phyloP scores from a whole-genome alignment of 2,797 vertebrate species.

The Hyperoplus immaculatus region DNA sequence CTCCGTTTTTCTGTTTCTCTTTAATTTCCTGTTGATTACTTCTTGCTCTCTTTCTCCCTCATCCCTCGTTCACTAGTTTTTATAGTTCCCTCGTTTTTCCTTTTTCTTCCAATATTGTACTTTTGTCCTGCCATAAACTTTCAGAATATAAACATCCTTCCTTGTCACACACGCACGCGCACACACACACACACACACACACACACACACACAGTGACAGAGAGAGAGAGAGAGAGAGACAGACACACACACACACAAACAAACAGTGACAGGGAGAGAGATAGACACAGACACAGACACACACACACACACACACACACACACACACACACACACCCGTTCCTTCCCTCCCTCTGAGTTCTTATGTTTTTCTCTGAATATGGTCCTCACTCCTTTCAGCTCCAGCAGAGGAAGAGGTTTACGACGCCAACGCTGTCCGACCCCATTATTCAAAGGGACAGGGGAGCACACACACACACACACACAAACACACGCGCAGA shows the following conservation, averaged over 20 bases:
- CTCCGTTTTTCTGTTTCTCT: background rate
- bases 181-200: background rate
- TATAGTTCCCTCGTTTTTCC: background rate
- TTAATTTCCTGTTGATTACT: conserved; percentile 20
- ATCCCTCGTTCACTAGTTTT: background rate
- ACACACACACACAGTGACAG: too few relatives aligned
- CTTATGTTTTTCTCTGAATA: conserved; percentile 57
- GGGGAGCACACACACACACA: background rate
- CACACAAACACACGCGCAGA: background rate
- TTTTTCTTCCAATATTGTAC: conserved; percentile 9
- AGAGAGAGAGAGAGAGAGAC: too few relatives aligned
- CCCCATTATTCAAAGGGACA: conserved; percentile 35
- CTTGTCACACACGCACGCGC: conserved; percentile 14
- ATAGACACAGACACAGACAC: too few relatives aligned
- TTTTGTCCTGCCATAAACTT: conserved; percentile 5
- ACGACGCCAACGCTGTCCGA: conserved; percentile 32
- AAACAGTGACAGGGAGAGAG: too few relatives aligned
- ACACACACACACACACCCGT: background rate
- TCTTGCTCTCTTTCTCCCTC: conserved; percentile 1
- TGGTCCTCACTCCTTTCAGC: conserved; percentile 39
- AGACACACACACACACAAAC: too few relatives aligned
- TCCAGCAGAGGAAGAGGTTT: conserved; percentile 51
- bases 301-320: too few relatives aligned
- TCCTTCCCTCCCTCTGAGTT: conserved; percentile 19
- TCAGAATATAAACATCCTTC: conserved; percentile 24